phyloP scores from a whole-genome alignment of 2,888 invertebrate genomes.

The Drosophila paracracens region DNA sequence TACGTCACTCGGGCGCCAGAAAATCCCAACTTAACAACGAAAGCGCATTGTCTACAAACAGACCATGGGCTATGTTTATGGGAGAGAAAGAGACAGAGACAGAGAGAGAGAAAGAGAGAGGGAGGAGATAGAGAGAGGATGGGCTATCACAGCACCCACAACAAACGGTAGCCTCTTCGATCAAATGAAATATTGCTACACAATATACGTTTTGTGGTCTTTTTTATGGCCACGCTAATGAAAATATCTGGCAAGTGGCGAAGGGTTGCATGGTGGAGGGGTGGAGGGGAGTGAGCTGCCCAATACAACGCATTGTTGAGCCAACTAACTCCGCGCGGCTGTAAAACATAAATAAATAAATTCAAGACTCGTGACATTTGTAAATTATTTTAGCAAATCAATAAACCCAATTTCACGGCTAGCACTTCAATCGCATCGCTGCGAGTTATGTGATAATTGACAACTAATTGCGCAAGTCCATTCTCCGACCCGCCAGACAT shows the following conservation, averaged over 20 bases:
- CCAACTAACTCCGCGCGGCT: slow-evolving; percentile 45
- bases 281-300: neutral
- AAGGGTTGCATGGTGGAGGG: neutral
- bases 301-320: slow-evolving; percentile 47
- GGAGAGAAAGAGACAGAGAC: neutral
- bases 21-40: slow-evolving; percentile 44
- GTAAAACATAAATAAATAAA: slow-evolving; percentile 80
- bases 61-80: slow-evolving; percentile 61
- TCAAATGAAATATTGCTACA: slow-evolving; percentile 80
- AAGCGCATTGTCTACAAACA: slow-evolving; percentile 66
- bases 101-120: neutral
- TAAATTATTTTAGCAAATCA: slow-evolving; percentile 76
- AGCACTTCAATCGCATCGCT: slow-evolving; percentile 19
- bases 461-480: slow-evolving; percentile 64
- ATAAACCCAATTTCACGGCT: slow-evolving; percentile 77
- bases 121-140: neutral
- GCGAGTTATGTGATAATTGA: slow-evolving; percentile 66
- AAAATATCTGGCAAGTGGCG: slow-evolving; percentile 46
- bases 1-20: slow-evolving; percentile 46
- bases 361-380: slow-evolving; percentile 77
- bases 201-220: slow-evolving; percentile 64
- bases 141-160: slow-evolving; percentile 30
- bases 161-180: slow-evolving; percentile 76
- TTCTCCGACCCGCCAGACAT: slow-evolving; percentile 36
- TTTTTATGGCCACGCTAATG: slow-evolving; percentile 67